Conservation (phyloP, 2,797 vertebrate genomes). For the Lerista edwardsae region DNA sequence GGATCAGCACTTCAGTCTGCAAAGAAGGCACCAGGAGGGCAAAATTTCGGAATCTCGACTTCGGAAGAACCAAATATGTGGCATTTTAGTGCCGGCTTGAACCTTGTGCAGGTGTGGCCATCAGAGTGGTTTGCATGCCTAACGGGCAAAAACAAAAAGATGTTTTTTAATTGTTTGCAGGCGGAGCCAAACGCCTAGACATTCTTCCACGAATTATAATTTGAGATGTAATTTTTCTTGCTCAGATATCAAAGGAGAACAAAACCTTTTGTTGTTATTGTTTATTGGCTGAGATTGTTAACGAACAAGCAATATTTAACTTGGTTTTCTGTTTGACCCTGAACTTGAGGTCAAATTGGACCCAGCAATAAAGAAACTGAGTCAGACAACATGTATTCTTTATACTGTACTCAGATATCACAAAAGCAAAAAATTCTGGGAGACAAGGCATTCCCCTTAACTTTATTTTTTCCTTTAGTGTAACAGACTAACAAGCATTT, state of each 20-base stretch:
- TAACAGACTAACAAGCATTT: neutral
- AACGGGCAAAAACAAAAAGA: neutral
- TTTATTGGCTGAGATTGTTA: neutral
- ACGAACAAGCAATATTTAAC: conserved; percentile 22
- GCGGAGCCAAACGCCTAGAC: neutral
- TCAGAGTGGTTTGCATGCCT: neutral
- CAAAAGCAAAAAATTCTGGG: neutral
- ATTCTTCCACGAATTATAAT: neutral
- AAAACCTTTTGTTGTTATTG: neutral
- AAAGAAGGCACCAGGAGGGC: neutral
- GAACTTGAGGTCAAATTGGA: neutral
- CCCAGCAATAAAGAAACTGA: conserved; percentile 4
- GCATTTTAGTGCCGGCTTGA: neutral
- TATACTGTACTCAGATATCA: neutral
- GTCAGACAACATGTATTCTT: neutral
- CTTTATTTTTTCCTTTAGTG: neutral
- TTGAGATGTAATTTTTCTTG: neutral
- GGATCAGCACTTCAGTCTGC: too few species aligned
- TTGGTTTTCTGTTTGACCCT: neutral
- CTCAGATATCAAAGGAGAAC: too few species aligned
- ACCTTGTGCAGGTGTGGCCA: neutral
- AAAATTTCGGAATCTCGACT: too few species aligned
- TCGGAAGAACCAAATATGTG: neutral
- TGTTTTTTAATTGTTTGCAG: neutral
- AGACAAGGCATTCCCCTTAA: too few species aligned